Conservation (phyloP, 2,113 vertebrate genomes). For the Lycocorax pyrrhopterus region DNA sequence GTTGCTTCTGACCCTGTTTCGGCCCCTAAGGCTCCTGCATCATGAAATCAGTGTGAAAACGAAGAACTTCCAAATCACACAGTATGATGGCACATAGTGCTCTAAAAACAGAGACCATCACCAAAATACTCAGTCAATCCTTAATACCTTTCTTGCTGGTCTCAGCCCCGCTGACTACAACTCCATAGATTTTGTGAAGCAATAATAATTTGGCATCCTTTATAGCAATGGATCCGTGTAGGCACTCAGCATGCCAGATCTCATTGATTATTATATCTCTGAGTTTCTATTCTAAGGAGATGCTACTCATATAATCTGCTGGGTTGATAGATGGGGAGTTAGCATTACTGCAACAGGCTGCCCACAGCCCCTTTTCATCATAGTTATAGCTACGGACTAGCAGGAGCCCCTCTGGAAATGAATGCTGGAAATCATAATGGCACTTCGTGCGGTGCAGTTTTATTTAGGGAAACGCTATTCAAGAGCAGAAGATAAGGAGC, state of each 20-base stretch:
- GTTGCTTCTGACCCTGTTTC: not conserved
- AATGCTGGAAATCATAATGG: constrained; percentile 72
- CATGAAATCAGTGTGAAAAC: not conserved
- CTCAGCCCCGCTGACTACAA: not conserved
- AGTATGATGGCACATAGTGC: not conserved
- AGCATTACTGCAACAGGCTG: constrained; percentile 55
- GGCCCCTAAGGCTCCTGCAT: not conserved
- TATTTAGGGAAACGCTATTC: constrained; percentile 71
- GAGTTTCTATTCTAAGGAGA: constrained; percentile 51
- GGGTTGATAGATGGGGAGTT: constrained; percentile 69
- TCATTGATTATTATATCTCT: constrained; percentile 3
- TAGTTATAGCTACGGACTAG: constrained; percentile 65
- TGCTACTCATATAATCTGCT: constrained; percentile 32
- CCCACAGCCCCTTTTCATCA: constrained; percentile 66
- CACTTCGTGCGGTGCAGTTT: constrained; percentile 50
- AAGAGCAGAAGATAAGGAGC: constrained; percentile 55
- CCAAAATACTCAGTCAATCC: not conserved
- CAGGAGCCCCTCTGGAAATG: constrained; percentile 71
- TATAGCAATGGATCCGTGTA: not conserved
- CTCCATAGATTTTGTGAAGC: not conserved
- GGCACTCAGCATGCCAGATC: not conserved
- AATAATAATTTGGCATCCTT: not conserved
- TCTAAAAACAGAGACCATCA: not conserved
- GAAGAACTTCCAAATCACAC: not conserved
- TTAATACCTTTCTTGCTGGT: not conserved